These are phyloP conservation scores for Gasteruption jaculator DNA, from an alignment of 2,888 invertebrate genomes.

Conservation along the genomic window DNA sequence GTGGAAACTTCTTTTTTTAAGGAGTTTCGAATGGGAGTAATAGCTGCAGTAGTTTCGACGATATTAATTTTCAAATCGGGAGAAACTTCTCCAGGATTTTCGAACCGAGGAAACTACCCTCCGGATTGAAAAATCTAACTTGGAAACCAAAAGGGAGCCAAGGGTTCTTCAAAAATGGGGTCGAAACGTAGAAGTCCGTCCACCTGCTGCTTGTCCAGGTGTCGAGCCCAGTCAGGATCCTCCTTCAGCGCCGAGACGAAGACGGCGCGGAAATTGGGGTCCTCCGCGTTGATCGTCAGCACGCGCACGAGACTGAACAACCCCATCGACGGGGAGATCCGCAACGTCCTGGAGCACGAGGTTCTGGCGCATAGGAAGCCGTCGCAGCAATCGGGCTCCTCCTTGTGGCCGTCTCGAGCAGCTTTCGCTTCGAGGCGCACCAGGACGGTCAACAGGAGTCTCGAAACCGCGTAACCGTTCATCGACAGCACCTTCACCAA, in stretches of 20 bases:
- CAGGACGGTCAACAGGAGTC: constrained; percentile 43
- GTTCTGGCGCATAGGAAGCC: constrained; percentile 71
- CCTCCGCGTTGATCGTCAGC: constrained; percentile 61
- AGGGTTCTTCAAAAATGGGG: too few species aligned
- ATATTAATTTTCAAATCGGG: too few species aligned
- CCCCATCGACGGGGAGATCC: constrained; percentile 55
- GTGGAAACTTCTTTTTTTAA: too few species aligned
- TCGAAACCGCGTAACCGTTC: constrained; percentile 64
- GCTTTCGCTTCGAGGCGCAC: constrained; percentile 27
- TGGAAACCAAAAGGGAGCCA: too few species aligned
- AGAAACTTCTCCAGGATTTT: too few species aligned
- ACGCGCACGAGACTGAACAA: constrained; percentile 63
- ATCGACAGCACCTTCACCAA: constrained; percentile 71
- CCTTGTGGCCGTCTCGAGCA: constrained; percentile 13
- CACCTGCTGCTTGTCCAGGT: constrained; percentile 73
- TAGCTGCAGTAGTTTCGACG: too few species aligned
- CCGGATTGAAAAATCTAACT: too few species aligned
- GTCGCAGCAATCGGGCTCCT: constrained; percentile 53
- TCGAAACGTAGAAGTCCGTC: constrained; percentile 4
- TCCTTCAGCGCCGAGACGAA: constrained; percentile 63
- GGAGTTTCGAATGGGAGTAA: too few species aligned
- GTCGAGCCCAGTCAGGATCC: constrained; percentile 64
- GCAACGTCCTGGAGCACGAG: constrained; percentile 54
- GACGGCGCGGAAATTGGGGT: constrained; percentile 55
- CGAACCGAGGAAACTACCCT: too few species aligned